Conservation (phyloP, 2,888 invertebrate species). For the Drosophila nigricruria region DNA sequence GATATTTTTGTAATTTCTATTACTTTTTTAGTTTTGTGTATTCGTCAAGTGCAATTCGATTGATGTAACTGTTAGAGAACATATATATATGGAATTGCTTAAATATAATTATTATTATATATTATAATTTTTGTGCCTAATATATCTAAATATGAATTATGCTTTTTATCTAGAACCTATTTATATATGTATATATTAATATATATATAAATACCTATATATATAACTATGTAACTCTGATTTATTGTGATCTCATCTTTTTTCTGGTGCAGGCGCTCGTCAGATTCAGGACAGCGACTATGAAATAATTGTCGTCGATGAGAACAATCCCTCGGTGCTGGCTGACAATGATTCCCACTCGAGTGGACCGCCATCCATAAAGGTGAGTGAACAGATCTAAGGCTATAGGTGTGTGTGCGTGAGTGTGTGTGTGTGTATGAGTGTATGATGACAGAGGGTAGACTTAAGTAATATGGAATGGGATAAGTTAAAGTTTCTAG, state of each 20-base stretch:
- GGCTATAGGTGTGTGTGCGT: background rate
- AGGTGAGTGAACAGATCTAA: constrained; percentile 87
- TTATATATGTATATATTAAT: constrained; percentile 3
- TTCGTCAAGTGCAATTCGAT: constrained; percentile 19
- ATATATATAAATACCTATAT: background rate
- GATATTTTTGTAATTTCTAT: constrained; percentile 1
- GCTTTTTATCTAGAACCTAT: constrained; percentile 9
- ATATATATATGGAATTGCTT: constrained; percentile 2
- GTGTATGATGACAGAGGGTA: background rate
- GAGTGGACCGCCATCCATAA: constrained; percentile 92
- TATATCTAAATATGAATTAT: background rate
- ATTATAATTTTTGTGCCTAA: constrained; percentile 7
- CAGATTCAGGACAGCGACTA: constrained; percentile 92
- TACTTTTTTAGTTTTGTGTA: constrained; percentile 14
- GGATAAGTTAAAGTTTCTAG: constrained; percentile 5
- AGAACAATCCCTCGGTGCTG: constrained; percentile 93
- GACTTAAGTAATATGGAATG: background rate
- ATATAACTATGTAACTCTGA: background rate
- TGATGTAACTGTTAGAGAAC: constrained; percentile 12
- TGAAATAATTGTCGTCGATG: constrained; percentile 95
- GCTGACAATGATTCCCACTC: constrained; percentile 92
- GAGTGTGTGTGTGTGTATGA: background rate
- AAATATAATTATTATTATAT: background rate
- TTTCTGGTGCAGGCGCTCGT: constrained; percentile 79
- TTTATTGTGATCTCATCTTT: constrained; percentile 6